Conservation (phyloP, 1,140 invertebrate genomes). For the Drosophila bipectinata region DNA sequence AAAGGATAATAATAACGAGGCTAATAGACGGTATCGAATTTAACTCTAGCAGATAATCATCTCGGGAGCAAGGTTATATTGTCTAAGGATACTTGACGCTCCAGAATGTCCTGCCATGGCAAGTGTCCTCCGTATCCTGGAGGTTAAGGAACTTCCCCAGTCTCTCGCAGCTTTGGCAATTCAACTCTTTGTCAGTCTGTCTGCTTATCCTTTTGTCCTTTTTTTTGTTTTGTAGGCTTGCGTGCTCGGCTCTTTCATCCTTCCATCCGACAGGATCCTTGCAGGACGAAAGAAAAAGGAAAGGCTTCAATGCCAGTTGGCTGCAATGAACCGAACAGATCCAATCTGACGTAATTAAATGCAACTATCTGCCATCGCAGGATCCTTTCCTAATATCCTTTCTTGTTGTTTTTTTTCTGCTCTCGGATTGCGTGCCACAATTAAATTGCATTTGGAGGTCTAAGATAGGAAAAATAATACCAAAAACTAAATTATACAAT, state of each 20-base stretch:
- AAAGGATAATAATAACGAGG: constrained; percentile 83
- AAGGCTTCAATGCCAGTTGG: constrained; percentile 44
- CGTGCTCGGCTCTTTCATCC: constrained; percentile 13
- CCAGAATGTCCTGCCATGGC: constrained; percentile 29
- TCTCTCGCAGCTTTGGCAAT: not conserved
- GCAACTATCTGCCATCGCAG: constrained; percentile 57
- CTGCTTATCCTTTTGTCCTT: constrained; percentile 22
- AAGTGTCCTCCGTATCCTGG: constrained; percentile 45
- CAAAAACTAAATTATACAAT: constrained; percentile 31
- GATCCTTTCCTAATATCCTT: constrained; percentile 41
- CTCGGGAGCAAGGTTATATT: constrained; percentile 64
- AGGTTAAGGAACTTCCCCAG: constrained; percentile 60
- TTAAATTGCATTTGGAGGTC: constrained; percentile 56
- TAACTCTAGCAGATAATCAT: constrained; percentile 83
- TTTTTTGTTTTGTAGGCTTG: constrained; percentile 30
- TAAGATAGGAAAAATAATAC: not conserved
- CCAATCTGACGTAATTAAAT: constrained; percentile 68
- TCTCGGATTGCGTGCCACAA: constrained; percentile 43
- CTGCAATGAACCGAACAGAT: constrained; percentile 58
- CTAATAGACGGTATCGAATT: constrained; percentile 84
- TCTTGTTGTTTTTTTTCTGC: not conserved
- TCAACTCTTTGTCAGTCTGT: constrained; percentile 36
- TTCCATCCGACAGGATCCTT: constrained; percentile 4
- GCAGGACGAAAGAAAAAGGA: not conserved
- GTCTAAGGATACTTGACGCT: constrained; percentile 76